Percentiles rank a stretch among this genome's conserved stretches.
phyloP scores from a whole-genome alignment of 2,888 invertebrate genomes.

The Pachycephus smyrnensis region DNA sequence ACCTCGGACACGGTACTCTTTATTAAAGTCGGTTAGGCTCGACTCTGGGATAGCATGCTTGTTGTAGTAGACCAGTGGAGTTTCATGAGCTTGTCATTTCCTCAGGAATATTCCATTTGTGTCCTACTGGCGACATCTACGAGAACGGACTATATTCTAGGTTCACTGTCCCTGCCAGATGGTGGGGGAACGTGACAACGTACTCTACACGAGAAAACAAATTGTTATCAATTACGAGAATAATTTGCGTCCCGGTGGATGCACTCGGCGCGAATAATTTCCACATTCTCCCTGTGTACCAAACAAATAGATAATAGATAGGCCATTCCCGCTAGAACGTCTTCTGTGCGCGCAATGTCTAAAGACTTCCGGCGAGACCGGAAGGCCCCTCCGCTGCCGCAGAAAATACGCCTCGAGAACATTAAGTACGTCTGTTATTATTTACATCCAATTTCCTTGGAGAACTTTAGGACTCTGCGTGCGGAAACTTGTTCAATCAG shows the following conservation, averaged over 20 bases:
- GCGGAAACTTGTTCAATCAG: not conserved
- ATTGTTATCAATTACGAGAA: constrained; percentile 40
- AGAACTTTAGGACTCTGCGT: not conserved
- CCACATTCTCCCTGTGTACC: not conserved
- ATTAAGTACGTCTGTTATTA: not conserved
- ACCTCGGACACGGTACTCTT: not conserved
- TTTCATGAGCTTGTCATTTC: not conserved
- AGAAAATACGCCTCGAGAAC: not conserved
- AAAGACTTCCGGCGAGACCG: not conserved
- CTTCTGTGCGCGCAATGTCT: not conserved
- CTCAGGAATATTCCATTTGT: not conserved
- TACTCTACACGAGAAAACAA: constrained; percentile 29
- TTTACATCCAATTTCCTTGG: not conserved
- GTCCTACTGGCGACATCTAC: constrained; percentile 4
- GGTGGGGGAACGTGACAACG: not conserved
- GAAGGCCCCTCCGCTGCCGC: not conserved
- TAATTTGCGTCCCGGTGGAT: constrained; percentile 24
- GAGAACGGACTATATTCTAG: constrained; percentile 15
- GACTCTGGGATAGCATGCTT: not conserved
- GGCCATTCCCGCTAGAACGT: not conserved
- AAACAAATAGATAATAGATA: not conserved
- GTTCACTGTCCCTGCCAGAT: constrained; percentile 27
- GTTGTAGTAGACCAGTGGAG: not conserved
- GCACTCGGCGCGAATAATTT: not conserved
- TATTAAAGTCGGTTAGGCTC: not conserved